These are phyloP conservation scores for Thripadectes ignobilis DNA, from an alignment of 2,797 vertebrate species.

Conservation along the genomic window DNA sequence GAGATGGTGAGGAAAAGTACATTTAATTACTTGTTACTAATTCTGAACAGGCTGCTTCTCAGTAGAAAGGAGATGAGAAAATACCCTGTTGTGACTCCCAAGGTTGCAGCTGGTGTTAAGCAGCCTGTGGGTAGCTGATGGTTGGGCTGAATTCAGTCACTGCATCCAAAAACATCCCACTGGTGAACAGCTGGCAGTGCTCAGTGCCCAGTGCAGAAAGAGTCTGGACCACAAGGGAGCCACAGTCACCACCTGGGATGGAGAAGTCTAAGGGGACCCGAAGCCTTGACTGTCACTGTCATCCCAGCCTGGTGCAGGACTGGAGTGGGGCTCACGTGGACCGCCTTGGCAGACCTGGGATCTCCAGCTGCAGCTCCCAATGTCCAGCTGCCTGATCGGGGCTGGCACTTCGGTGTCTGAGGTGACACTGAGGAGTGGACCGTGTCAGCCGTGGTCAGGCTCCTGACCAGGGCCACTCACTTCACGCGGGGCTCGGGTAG, in stretches of 20 bases:
- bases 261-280: neutral
- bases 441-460: neutral
- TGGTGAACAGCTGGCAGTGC: neutral
- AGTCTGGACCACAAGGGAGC: neutral
- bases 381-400: neutral
- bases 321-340: fast-evolving
- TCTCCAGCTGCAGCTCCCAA: neutral
- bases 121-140: neutral
- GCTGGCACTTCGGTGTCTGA: neutral
- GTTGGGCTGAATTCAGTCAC: neutral
- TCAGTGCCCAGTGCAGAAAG: neutral
- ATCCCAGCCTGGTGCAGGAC: neutral
- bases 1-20: neutral
- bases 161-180: neutral
- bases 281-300: fast-evolving
- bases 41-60: neutral
- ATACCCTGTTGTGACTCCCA: neutral
- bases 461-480: neutral
- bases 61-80: neutral
- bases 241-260: fast-evolving
- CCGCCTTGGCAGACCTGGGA: neutral
- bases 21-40: neutral
- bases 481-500: neutral
- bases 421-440: neutral
- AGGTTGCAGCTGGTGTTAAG: neutral